phyloP scores from a whole-genome alignment of 2,888 invertebrate genomes.

The Caenorhabditis panamensis region DNA sequence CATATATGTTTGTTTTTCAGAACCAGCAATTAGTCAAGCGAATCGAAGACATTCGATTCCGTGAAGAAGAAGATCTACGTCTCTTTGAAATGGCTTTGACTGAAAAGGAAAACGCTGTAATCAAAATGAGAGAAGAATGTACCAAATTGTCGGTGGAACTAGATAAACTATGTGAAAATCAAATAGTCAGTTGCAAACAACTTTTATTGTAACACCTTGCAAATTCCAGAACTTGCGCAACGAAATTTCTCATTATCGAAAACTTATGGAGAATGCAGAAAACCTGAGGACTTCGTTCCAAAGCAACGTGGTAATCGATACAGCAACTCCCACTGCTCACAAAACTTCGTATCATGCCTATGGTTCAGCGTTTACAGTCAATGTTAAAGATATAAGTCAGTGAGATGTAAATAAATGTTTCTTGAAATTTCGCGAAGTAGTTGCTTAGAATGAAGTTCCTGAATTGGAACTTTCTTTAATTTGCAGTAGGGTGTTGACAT shows the following conservation, averaged over 20 bases:
- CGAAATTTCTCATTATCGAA: slow-evolving; percentile 53
- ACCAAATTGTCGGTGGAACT: slow-evolving; percentile 49
- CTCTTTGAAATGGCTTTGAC: slow-evolving; percentile 38
- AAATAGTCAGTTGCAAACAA: slow-evolving; percentile 25
- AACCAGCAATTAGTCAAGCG: slow-evolving; percentile 46
- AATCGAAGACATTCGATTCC: slow-evolving; percentile 43
- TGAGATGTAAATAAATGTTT: slow-evolving; percentile 11
- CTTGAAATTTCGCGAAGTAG: neutral
- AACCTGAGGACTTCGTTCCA: slow-evolving; percentile 20
- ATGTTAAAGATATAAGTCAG: slow-evolving; percentile 27
- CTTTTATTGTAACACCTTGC: neutral
- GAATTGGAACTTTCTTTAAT: too few relatives aligned
- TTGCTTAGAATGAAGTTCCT: too few relatives aligned
- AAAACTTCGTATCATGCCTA: slow-evolving; percentile 46
- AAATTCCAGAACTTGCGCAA: slow-evolving; percentile 38
- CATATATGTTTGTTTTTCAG: slow-evolving; percentile 14
- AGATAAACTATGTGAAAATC: slow-evolving; percentile 52
- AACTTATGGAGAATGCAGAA: slow-evolving; percentile 55
- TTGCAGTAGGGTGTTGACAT: neutral
- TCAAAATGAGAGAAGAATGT: slow-evolving; percentile 54
- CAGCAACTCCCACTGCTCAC: slow-evolving; percentile 17
- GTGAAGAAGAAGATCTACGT: slow-evolving; percentile 44
- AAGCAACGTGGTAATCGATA: slow-evolving; percentile 35
- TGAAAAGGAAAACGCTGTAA: slow-evolving; percentile 45
- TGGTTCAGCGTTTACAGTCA: slow-evolving; percentile 42